Evolutionary conservation across 2,888 invertebrate species (phyloP).

Genomic region (Hydraecia micacea): DNA sequence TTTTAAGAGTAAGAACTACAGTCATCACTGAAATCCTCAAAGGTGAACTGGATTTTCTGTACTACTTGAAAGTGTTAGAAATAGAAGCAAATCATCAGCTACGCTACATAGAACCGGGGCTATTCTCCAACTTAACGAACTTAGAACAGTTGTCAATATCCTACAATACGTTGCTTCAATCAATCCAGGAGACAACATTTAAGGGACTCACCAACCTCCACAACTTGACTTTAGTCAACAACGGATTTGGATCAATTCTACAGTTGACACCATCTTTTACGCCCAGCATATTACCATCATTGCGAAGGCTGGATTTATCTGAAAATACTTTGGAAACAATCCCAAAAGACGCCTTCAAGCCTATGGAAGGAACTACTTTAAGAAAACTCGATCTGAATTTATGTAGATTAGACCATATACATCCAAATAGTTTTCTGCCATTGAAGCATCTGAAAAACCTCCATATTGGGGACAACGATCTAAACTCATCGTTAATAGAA

Average conservation of each 20-base stretch:
- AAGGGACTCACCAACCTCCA: constrained; percentile 87
- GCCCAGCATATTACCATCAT: constrained; percentile 82
- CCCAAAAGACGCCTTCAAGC: constrained; percentile 81
- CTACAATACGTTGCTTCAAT: constrained; percentile 86
- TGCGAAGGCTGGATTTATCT: constrained; percentile 87
- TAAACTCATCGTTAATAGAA: constrained; percentile 84
- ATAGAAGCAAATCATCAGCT: constrained; percentile 90
- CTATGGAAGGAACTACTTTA: constrained; percentile 85
- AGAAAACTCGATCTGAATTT: constrained; percentile 86
- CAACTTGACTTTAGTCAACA: constrained; percentile 89
- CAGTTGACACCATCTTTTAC: constrained; percentile 84
- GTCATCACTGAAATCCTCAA: constrained; percentile 82
- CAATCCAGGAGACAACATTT: constrained; percentile 86
- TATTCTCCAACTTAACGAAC: constrained; percentile 86
- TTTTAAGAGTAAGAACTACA: constrained; percentile 87
- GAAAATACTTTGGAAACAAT: constrained; percentile 89
- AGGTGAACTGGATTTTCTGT: constrained; percentile 83
- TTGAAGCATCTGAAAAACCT: constrained; percentile 85
- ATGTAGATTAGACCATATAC: constrained; percentile 89
- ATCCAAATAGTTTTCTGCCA: constrained; percentile 86
- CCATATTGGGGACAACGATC: constrained; percentile 89
- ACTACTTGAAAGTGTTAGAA: constrained; percentile 83
- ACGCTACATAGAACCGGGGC: constrained; percentile 84
- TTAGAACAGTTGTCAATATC: constrained; percentile 89
- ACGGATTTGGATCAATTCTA: constrained; percentile 87